Evolutionary conservation across 2,888 invertebrate species (phyloP), one percentile per base, ranked within the genome.

Genomic region (Mesopsocus fuscifrons): DNA sequence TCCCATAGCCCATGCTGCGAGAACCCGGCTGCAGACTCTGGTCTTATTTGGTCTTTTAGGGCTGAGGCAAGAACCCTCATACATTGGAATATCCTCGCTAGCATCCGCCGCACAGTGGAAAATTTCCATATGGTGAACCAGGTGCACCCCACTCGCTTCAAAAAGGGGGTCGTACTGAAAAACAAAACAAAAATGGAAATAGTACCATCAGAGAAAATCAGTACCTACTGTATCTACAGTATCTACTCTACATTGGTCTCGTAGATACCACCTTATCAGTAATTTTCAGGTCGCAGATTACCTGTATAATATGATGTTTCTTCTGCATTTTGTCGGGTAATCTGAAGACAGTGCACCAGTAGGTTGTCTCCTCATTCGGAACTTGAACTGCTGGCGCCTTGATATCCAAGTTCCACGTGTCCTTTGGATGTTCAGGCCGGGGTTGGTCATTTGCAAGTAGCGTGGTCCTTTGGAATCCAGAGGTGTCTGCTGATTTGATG

Each of bases 1-100:
- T 0, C 98, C 98, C 94, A 98, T 97, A 0, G 98, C 97, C 97
- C 98, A 98, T 0, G 92, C 94, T 1, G 88, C 87, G 50, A 92
- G 68, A 1, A 94, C 92, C 61, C 83, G 68, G 51, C 77, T 75
- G 55, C 85, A 87, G 5, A 67, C 74, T 59, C 80, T 77, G 1
- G 89, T 79, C 47, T 72, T 69, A 43, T 68, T 61, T 0, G 97
- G 95, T 48, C 80, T 67, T 15, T 73, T 63, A 26, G 74, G 56
- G 40, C 74, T 69, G 51, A 80, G 77, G 56, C 97, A 97, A 34
- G 82, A 79, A 1, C 92, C 95, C 44, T 77, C 77, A 49, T 64
- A 95, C 18, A 72, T 56, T 0, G 87, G 84, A 32, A 94, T 73
- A 6, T 73, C 68, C 3, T 67, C 61, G 15, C 71, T 61, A 0